Percentiles rank a stretch among this genome's conserved stretches.
phyloP scores from a whole-genome alignment of 30 jellyfish, hydroid and myxozoan species.

The Turritopsis rubra region DNA sequence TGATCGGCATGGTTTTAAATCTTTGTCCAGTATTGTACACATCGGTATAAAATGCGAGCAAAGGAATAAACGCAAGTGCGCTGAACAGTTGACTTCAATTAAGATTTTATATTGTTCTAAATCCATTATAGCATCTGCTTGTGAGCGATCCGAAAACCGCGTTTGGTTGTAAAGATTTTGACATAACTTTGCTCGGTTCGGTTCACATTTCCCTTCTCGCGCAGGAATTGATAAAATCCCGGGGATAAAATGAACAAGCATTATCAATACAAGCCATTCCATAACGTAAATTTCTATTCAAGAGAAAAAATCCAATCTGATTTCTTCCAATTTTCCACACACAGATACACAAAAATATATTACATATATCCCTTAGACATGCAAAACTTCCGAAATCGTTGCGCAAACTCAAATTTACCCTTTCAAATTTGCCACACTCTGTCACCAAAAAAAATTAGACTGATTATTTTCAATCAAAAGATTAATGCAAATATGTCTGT shows the following conservation, averaged over 20 bases:
- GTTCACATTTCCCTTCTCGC: background rate
- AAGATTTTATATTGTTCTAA: slow-evolving; percentile 10
- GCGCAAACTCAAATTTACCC: too few relatives aligned
- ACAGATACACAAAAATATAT: too few relatives aligned
- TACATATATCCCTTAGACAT: background rate
- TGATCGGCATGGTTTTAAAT: slow-evolving; percentile 23
- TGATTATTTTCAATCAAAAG: background rate
- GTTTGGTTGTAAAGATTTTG: slow-evolving; percentile 13
- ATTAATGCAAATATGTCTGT: background rate
- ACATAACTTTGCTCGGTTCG: slow-evolving; percentile 6
- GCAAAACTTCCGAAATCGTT: background rate
- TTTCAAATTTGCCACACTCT: background rate
- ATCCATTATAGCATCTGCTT: slow-evolving; percentile 11
- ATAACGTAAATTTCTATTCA: background rate
- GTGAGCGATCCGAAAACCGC: slow-evolving; percentile 26
- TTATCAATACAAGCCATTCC: background rate
- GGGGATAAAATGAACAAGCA: background rate
- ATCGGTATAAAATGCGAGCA: slow-evolving; percentile 27
- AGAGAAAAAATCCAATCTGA: too few relatives aligned
- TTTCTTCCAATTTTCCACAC: too few relatives aligned
- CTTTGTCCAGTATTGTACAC: slow-evolving; percentile 34
- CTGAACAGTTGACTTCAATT: slow-evolving; percentile 16
- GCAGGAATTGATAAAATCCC: background rate
- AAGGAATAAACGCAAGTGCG: slow-evolving; percentile 11
- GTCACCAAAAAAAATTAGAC: background rate